Conservation (phyloP, 2,113 vertebrate species). For the Ellobius talpinus region DNA sequence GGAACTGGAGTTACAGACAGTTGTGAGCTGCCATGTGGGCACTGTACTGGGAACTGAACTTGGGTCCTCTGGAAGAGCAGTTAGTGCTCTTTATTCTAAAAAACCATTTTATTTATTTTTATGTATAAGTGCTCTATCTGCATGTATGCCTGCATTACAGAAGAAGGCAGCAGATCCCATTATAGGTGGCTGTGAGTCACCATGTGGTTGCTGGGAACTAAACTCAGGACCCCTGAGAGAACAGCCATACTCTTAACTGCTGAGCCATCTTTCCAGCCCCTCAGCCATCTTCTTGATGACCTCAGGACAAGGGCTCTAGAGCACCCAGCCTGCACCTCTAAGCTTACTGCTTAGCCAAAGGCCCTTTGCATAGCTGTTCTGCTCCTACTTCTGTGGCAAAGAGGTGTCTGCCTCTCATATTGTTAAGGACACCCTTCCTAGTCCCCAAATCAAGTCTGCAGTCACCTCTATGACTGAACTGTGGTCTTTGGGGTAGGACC, state of each 20-base stretch:
- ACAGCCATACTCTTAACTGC: not conserved
- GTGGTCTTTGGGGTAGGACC: not conserved
- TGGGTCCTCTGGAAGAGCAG: not conserved
- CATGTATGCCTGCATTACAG: too few relatives aligned
- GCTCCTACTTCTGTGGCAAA: not conserved
- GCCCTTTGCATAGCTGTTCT: not conserved
- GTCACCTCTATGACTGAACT: not conserved
- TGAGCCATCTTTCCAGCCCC: not conserved
- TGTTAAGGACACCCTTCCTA: not conserved
- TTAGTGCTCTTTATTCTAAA: not conserved
- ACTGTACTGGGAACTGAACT: not conserved
- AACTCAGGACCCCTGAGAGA: not conserved
- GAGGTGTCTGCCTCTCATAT: not conserved
- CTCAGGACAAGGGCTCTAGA: not conserved
- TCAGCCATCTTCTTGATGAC: not conserved
- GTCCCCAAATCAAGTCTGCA: not conserved
- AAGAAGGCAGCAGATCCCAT: too few relatives aligned
- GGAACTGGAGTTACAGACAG: not conserved
- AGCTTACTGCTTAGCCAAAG: not conserved
- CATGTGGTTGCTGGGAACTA: not conserved
- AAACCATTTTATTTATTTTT: too few relatives aligned
- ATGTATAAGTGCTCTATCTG: too few relatives aligned
- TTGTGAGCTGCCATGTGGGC: not conserved
- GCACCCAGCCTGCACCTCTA: not conserved
- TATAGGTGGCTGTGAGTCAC: not conserved